Evolutionary conservation across 2,797 vertebrate genomes (phyloP), one percentile per base, ranked within the genome.

Genomic region (Enteromius treurensis): DNA sequence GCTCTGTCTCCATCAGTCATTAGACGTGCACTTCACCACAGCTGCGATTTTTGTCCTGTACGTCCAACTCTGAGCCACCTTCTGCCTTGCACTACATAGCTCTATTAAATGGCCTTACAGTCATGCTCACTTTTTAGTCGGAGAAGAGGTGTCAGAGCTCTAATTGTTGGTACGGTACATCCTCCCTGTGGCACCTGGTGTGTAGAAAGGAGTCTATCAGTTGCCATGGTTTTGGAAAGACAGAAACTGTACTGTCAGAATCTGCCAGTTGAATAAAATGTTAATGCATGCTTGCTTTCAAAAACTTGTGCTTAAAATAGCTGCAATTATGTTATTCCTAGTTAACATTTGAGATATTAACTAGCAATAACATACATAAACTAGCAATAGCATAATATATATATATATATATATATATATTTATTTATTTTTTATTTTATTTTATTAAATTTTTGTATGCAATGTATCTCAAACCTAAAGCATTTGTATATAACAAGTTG

Each of bases 171-270:
- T 71, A 53, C 69, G 37, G 26, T 65, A 53, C 69, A 78, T 26
- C 17, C 80, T 78, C 45, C 13, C 47, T 40, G 8, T 71, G 34
- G 37, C 67, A 74, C 64, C 80, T 79, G 34, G 17, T 37, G 65
- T 53, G 53, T n/a, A 77, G 51, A 78, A 82, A 73, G 23, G 45
- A 77, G 47, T 42, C 21, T 21, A 53, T 65, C 29, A 45, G 84
- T 85, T 82, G 81, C 84, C 58, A 85, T 82, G 68, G 80, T 68
- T 77, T 53, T 78, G 23, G 47, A 77, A 47, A 77, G 51, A 26
- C 64, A 75, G 60, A 17, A 62, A 47, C 74, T 73, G 53, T 69
- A 65, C 51, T 70, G 26, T 40, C 79, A 55, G 34, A 58, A 40
- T 26, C 79, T 68, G 34, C 47, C 58, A 79, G 69, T 69, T 55